Conservation (phyloP, 2,888 invertebrate genomes). For the Omphaloscelis lunosa region DNA sequence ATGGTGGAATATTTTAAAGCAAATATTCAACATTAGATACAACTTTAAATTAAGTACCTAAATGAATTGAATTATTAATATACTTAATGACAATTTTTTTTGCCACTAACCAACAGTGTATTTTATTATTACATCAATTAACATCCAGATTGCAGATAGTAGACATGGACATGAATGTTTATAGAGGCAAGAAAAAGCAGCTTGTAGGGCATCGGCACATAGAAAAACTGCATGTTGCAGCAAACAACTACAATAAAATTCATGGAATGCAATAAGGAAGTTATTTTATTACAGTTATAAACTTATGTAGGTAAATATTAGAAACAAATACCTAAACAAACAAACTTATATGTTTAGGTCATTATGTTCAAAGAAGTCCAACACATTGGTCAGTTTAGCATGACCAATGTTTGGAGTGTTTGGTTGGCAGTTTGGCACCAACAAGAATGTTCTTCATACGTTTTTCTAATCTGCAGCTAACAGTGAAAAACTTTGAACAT, state of each 20-base stretch:
- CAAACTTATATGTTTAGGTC: neutral
- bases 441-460: neutral
- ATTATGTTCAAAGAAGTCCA: neutral
- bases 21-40: neutral
- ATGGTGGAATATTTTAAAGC: neutral
- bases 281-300: neutral
- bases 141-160: neutral
- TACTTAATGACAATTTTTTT: neutral
- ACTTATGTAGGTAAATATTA: neutral
- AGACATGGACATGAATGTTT: neutral
- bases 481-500: neutral
- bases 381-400: no score
- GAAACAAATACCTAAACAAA: neutral
- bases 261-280: neutral
- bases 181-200: neutral
- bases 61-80: no score
- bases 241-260: neutral
- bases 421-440: neutral
- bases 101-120: neutral
- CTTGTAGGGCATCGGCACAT: neutral
- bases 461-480: neutral
- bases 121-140: neutral
- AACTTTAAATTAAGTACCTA: neutral
- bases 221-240: neutral
- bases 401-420: neutral